These are phyloP conservation scores for Ophthalmolycus amberensis DNA, from an alignment of 2,113 vertebrate genomes.

Conservation along the genomic window DNA sequence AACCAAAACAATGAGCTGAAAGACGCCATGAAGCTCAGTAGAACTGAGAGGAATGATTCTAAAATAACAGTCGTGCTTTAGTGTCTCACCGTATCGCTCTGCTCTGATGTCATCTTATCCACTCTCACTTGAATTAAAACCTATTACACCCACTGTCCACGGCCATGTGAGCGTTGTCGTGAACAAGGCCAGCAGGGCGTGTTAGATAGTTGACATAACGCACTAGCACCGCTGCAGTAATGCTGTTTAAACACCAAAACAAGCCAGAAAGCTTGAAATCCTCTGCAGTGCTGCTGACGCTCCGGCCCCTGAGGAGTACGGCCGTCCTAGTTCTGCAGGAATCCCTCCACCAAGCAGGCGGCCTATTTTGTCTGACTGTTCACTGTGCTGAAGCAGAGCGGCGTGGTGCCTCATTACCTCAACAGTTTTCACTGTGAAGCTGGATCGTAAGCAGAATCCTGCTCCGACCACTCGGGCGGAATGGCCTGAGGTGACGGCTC, in stretches of 20 bases:
- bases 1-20: neutral
- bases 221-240: neutral
- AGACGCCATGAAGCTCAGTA: neutral
- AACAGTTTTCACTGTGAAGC: constrained; percentile 47
- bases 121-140: neutral
- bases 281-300: constrained; percentile 28
- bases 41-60: neutral
- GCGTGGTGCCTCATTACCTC: constrained; percentile 67
- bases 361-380: constrained; percentile 47
- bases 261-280: constrained; percentile 17
- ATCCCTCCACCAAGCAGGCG: constrained; percentile 35
- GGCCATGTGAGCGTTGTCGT: neutral
- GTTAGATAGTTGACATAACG: constrained; percentile 8
- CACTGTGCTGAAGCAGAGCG: constrained; percentile 52
- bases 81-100: neutral
- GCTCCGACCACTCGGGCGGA: neutral
- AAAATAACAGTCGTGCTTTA: neutral
- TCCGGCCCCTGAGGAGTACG: constrained; percentile 16
- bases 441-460: constrained; percentile 12
- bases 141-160: neutral
- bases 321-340: constrained; percentile 34
- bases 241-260: neutral
- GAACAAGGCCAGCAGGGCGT: neutral
- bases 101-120: neutral
- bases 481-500: too few species aligned